These are phyloP conservation scores for Lithobius niger DNA, from an alignment of 1,140 invertebrate species.

Conservation along the genomic window DNA sequence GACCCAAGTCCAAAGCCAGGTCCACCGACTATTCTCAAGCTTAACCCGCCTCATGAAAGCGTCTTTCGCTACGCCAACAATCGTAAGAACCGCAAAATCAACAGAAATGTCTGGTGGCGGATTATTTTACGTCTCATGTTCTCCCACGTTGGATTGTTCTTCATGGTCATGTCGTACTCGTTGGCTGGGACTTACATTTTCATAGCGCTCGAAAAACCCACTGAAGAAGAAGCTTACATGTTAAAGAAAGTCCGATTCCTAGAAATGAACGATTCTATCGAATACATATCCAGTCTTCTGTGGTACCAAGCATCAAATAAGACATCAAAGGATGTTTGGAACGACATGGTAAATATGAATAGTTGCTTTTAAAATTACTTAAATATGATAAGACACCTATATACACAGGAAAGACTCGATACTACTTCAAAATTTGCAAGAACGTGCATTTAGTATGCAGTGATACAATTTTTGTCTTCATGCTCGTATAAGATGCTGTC, in stretches of 20 bases:
- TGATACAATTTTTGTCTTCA: no score
- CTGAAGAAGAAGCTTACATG: slow-evolving; percentile 12
- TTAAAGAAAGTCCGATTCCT: slow-evolving; percentile 12
- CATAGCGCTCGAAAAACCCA: slow-evolving; percentile 16
- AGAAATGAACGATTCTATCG: slow-evolving; percentile 20
- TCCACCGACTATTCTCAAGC: not conserved
- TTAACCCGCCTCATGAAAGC: not conserved
- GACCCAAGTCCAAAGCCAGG: not conserved
- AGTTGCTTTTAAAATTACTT: no score
- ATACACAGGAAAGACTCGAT: no score
- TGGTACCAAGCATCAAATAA: slow-evolving; percentile 20
- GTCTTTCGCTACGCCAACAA: not conserved
- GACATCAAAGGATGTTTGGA: slow-evolving; percentile 13
- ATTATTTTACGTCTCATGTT: slow-evolving; percentile 20
- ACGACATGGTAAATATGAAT: slow-evolving; percentile 12
- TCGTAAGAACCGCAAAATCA: not conserved
- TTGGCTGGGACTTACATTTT: slow-evolving; percentile 19
- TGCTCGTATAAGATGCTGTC: no score
- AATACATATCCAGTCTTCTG: slow-evolving; percentile 20
- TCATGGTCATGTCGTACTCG: slow-evolving; percentile 20
- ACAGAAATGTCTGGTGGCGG: slow-evolving; percentile 1
- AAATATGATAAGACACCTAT: no score
- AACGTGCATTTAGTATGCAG: no score
- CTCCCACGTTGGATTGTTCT: slow-evolving; percentile 23
- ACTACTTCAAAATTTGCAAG: no score